Conservation (phyloP, 2,797 vertebrate species). For the Malacoraja senta region DNA sequence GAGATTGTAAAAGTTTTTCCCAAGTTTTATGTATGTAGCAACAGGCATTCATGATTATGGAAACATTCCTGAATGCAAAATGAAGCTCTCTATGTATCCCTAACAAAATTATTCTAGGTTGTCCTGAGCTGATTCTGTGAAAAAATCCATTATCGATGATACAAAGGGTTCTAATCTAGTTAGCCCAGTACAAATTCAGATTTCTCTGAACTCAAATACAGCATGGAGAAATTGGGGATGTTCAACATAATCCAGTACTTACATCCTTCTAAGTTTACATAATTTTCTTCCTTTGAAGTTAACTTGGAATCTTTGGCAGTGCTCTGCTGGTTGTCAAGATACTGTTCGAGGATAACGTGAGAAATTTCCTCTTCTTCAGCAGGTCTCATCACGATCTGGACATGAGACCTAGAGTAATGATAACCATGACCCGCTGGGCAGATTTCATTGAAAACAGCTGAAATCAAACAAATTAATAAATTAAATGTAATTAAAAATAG, state of each 20-base stretch:
- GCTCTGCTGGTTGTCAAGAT: conserved; percentile 26
- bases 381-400: conserved; percentile 70
- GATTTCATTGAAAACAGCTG: conserved; percentile 71
- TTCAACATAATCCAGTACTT: not conserved
- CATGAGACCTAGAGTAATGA: conserved; percentile 65
- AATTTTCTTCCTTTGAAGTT: not conserved
- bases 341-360: conserved; percentile 49
- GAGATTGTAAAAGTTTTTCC: not conserved
- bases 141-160: not conserved
- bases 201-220: not conserved
- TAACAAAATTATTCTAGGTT: not conserved
- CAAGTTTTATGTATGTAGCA: not conserved
- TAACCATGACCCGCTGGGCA: conserved; percentile 70
- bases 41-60: not conserved
- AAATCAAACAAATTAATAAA: not conserved
- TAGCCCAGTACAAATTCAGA: not conserved
- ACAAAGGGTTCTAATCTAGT: not conserved
- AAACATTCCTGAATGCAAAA: not conserved
- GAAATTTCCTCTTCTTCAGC: conserved; percentile 74
- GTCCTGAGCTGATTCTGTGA: not conserved
- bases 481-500: not conserved
- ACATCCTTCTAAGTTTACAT: not conserved
- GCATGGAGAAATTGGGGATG: not conserved
- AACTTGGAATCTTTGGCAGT: not conserved
- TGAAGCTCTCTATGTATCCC: not conserved